Base-by-base conservation (phyloP, 2,888 invertebrate genomes). In the Caprella mutica region DNA sequence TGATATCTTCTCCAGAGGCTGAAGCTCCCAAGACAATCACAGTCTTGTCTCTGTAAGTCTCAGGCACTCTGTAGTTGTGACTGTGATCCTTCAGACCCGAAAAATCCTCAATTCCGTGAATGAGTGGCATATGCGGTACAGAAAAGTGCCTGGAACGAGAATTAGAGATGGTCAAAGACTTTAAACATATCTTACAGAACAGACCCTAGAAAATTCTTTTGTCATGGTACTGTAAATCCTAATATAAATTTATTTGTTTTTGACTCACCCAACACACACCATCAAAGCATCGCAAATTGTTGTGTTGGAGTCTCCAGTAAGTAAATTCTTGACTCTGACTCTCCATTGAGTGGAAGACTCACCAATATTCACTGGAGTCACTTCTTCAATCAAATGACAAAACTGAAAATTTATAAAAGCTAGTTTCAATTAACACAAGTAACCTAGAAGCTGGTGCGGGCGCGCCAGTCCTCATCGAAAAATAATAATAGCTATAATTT, bases 1-100 rank as follows among this genome's bases (percentile, higher is more conserved):
- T 68, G 30, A 77, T 75, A 64, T 78, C 77, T 23, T 72, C 68
- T 17, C 91, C 93, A 2, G 91, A 91, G 24, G 89, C 85, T 0
- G 87, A 89, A 1, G 87, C 90, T 1, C 92, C 93, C 23, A 93
- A 76, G 6, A 91, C 82, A 21, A 88, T 77, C 0, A 92, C 87
- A 19, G n/a, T 59, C 9, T 8, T 30, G 23, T 33, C 61, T 40
- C 17, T 69, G 71, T 83, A 92, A 12, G 76, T 71, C 51, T 83
- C 81, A 0, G 87, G 83, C 2, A 78, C 76, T 56, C 91, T 77
- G 73, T 89, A 94, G 69, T 86, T 82, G 72, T 90, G 89, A 69
- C 90, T 90, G 76, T 93, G 93, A 17, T 82, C 72, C 51, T 81
- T 70, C 54, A 73, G 73, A 2, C 86, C 85, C 69, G 74, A 54